Evolutionary conservation across 2,113 vertebrate genomes (phyloP), one percentile per base, ranked within the genome.

Genomic region (Aplodontia rufa): DNA sequence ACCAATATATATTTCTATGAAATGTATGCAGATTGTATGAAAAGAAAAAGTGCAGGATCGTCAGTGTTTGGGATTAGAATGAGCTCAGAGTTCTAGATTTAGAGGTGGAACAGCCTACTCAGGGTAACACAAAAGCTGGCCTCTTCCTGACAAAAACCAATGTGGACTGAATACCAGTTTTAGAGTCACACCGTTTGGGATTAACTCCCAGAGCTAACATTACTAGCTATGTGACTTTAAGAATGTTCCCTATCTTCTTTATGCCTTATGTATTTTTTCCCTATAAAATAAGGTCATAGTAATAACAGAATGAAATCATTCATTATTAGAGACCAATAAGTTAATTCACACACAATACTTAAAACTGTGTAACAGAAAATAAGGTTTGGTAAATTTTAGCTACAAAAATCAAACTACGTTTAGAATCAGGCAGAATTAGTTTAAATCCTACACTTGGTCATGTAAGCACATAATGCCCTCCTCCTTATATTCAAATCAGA

Each of bases 401-500:
- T 87, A 6, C 1, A 58, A 8, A 32, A 66, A 55, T 42, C 1
- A 74, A 58, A 30, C 10, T 26, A 60, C 64, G 6, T 82, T 72
- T 49, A 10, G 14, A 40, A 87, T 87, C 47, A 49, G 6, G 45
- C 6, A 64, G 22, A 28, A 4, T 14, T 84, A 8, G 0, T 47
- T n/a, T 13, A 86, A 79, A 75, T 47, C 22, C 40, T 12, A 3
- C 14, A 72, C 45, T 74, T 62, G 68, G 1, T 47, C 60, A 74
- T 76, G 45, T 81, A 69, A 80, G n/a, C 19, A 35, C 2, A 60
- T 8, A 12, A 0, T 24, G 3, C 17, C 17, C 35, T 80, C 58
- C 93, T 85, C 22, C 14, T 91, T n/a, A 82, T 82, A n/a, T 87
- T 10, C 2, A 82, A 95, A 92, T 17, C 22, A 88, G 30, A 87